Base-by-base conservation (phyloP, 2,113 vertebrate species). In the Burhinus bistriatus region DNA sequence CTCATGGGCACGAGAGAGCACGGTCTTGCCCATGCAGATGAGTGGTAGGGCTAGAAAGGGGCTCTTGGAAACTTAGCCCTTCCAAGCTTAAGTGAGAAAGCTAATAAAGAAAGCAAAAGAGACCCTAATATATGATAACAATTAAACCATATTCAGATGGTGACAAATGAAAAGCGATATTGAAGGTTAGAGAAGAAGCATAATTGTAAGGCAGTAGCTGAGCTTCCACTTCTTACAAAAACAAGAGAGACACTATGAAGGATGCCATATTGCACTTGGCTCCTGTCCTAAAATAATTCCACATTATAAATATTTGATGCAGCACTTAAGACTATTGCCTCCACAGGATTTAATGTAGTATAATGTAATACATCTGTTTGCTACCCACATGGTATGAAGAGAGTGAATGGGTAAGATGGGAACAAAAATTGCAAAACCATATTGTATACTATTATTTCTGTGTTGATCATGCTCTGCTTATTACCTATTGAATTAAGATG, bases 301-400 rank as follows among this genome's bases (percentile, higher is more conserved):
- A 90, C 87, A 92, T 96, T 94, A 94, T 93, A 97, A 97, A 97
- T 97, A 97, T 95, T 97, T 95, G 95, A 97, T 23, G 17, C 84
- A 94, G 95, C 75, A 96, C 92, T 94, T 96, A 94, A 93, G 91
- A 94, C 95, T 94, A 94, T 95, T 95, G 96, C 95, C 89, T 97
- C 89, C 79, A 83, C 94, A 93, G 94, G 89, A 95, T 87, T 97
- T 95, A 94, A 95, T 94, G 89, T 30, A 82, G 83, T 85, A 78
- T 97, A 97, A 97, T 95, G 57, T 69, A 95, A 96, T 82, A 87
- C 97, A 97, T 96, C 94, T 97, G 97, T 93, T 96, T 90, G 84
- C 85, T 96, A 89, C 79, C 90, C 89, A 93, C 91, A 94, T 86
- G 66, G 66, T 83, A 94, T 62, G 55, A 93, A 68, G 82, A 84